Evolutionary conservation across 2,888 invertebrate species (phyloP), one percentile per base, ranked within the genome.

Genomic region (Meteorus colon): DNA sequence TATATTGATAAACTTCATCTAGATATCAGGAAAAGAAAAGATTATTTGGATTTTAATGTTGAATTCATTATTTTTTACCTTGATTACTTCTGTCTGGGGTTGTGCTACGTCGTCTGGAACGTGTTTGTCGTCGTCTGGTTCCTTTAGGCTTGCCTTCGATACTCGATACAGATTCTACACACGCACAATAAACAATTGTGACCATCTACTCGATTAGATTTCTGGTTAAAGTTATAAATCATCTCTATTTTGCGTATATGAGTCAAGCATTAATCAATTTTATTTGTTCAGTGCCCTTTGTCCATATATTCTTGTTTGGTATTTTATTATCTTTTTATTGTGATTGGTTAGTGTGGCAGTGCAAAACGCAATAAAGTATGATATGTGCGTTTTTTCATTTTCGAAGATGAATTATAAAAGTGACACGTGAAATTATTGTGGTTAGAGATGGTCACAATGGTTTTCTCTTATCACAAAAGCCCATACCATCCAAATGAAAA

Each of bases 151-250:
- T 92, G 89, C 90, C 91, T 90, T 92, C 93, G 90, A 92, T 91
- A 86, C 93, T 92, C 87, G 92, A 92, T 85, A 92, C 91, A 83
- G 92, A 92, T 80, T 92, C 92, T 92, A 91, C 88, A 87, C 87
- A 87, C 86, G 86, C 78, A 88, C 84, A 67, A 87, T 83, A 85
- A 87, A 88, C 87, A 82, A 86, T 87, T 88, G 89, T 89, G 90
- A 90, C 90, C 89, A 89, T 88, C 88, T 83, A 77, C 59, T 19
- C 12, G 31, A 29, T 27, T 76, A 76, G 77, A 74, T 79, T 81
- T 75, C 77, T 74, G 77, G 77, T 72, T 80, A 72, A 78, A 31
- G 12, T 34, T 31, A 37, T 16, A 16, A 24, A 24, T 48, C 16
- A 14, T 27, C 19, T 19, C n/a, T 10, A 37, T 37, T 19, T 65